These are phyloP conservation scores for Glaucopsyche alexis DNA, from an alignment of 2,888 invertebrate genomes.

Conservation along the genomic window DNA sequence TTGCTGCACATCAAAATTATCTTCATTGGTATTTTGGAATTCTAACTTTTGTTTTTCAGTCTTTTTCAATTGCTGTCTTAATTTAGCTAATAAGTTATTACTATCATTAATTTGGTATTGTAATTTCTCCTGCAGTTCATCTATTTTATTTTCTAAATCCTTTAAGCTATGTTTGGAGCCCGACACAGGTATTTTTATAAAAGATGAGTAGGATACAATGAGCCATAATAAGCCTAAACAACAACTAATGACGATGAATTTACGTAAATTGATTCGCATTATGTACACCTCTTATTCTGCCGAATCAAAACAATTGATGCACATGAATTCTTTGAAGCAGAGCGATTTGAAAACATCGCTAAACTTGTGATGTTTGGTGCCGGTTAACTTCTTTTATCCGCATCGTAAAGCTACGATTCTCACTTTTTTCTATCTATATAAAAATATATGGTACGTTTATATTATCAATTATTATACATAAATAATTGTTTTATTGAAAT, in stretches of 20 bases:
- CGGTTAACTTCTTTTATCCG: not conserved
- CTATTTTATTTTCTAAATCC: slow-evolving; percentile 54
- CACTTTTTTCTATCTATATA: not conserved
- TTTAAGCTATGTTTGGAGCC: slow-evolving; percentile 40
- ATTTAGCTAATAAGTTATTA: slow-evolving; percentile 50
- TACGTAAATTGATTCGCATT: slow-evolving; percentile 68
- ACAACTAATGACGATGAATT: slow-evolving; percentile 50
- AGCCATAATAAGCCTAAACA: slow-evolving; percentile 56
- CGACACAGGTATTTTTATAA: slow-evolving; percentile 50
- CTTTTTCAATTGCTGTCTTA: slow-evolving; percentile 51
- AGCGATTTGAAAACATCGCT: slow-evolving; percentile 21
- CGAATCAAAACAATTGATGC: slow-evolving; percentile 15
- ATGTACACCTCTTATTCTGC: slow-evolving; percentile 40
- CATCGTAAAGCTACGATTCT: not conserved
- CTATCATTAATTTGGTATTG: slow-evolving; percentile 56
- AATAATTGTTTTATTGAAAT: not conserved
- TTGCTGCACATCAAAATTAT: slow-evolving; percentile 39
- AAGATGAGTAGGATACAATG: slow-evolving; percentile 54
- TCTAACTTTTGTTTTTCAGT: slow-evolving; percentile 38
- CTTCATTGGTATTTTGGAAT: slow-evolving; percentile 31
- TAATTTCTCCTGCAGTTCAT: slow-evolving; percentile 52
- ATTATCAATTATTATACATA: not conserved
- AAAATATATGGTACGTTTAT: slow-evolving; percentile 5
- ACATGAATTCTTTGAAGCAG: not conserved
- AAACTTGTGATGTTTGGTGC: not conserved